These are phyloP conservation scores for Craseonycteris thonglongyai DNA, from an alignment of 2,113 vertebrate species.

Conservation along the genomic window DNA sequence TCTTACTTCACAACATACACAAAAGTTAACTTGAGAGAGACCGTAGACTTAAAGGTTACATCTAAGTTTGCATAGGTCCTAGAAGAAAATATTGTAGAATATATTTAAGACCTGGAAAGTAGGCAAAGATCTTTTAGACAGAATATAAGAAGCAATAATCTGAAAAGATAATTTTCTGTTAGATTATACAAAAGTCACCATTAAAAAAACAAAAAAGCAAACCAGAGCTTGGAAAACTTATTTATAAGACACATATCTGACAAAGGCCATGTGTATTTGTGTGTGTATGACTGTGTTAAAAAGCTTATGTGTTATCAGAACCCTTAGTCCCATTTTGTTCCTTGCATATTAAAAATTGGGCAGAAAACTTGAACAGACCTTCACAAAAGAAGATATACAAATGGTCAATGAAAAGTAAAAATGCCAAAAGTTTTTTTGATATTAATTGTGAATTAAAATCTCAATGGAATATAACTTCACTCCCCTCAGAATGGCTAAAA, in stretches of 20 bases:
- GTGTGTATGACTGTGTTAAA: too few relatives aligned
- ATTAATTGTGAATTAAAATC: background rate
- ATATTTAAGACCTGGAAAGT: background rate
- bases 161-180: background rate
- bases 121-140: background rate
- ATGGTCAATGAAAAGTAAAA: background rate
- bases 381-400: background rate
- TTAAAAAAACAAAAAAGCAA: background rate
- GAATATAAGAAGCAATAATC: background rate
- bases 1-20: background rate
- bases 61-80: background rate
- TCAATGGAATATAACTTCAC: background rate
- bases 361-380: background rate
- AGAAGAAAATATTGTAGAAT: background rate
- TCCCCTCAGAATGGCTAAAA: background rate
- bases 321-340: too few relatives aligned
- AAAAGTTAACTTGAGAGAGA: background rate
- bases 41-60: background rate
- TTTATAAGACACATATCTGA: background rate
- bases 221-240: background rate
- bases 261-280: background rate
- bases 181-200: background rate
- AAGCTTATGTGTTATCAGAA: too few relatives aligned
- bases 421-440: background rate
- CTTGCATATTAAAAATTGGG: background rate